Evolutionary conservation across 1,140 invertebrate species (phyloP), one percentile per base, ranked within the genome.

Genomic region (Saccostrea echinata): DNA sequence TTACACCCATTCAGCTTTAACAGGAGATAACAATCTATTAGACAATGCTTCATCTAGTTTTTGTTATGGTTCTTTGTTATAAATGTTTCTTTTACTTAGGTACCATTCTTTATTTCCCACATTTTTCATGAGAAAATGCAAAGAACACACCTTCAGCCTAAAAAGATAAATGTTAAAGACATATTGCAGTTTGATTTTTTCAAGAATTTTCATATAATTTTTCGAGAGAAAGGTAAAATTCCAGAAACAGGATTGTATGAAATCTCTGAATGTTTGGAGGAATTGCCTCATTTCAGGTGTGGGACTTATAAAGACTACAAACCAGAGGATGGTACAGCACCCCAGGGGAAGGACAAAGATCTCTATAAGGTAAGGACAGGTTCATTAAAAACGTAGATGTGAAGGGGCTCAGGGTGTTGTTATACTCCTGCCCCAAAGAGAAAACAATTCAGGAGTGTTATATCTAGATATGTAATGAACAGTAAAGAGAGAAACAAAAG

Each of bases 261-360:
- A 21, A 53, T 84, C n/a, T 21, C 83, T 84, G 43, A 51, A 18
- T 84, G 83, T 61, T 21, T 84, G 18, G 83, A 84, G 83, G 52
- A 84, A 61, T 35, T 84, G 30, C 83, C 83, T 55, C 9, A 55
- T 89, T 80, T 27, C 84, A 91, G 88, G 90, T 89, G 88, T 80
- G 84, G 84, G n/a, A 53, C 61, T 6, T 91, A 89, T 57, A 86
- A 91, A 51, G 86, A 88, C 9, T 89, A 86, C 30, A 57, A 68
- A 8, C 81, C 80, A 16, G 86, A 91, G 6, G 86, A 86, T 21
- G 71, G 68, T 16, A 84, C 81, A 43, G 55, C 30, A 3, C 71
- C 64, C 12, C 33, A 85, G 21, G 87, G 85, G n/a, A 88, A 88
- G 30, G 90, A 89, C 24, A 88, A 64, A 76, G 88, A 89, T 57